These are phyloP conservation scores for Schizothorax lantsangensis DNA, from an alignment of 2,797 vertebrate genomes.

Conservation along the genomic window DNA sequence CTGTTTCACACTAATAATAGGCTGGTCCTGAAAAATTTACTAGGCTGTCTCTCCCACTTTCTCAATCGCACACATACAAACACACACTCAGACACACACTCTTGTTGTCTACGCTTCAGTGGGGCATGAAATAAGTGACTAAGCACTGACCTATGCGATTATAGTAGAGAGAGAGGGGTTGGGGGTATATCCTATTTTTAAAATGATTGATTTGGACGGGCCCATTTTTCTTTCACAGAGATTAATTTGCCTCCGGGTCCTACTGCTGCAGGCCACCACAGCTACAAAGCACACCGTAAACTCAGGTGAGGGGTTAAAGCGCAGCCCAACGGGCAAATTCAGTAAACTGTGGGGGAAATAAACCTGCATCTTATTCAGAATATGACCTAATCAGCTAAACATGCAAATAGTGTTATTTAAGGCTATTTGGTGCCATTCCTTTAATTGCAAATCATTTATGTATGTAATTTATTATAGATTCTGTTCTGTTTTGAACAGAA, in stretches of 20 bases:
- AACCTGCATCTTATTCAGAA: neutral
- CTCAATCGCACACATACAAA: constrained; percentile 20
- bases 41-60: constrained; percentile 40
- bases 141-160: constrained; percentile 51
- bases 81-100: constrained; percentile 40
- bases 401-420: neutral
- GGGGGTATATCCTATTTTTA: constrained; percentile 50
- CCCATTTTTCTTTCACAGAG: constrained; percentile 58
- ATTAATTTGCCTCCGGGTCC: constrained; percentile 57
- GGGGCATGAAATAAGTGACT: constrained; percentile 52
- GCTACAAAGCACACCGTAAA: constrained; percentile 24
- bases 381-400: neutral
- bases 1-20: constrained; percentile 51
- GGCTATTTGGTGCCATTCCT: no score
- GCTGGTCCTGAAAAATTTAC: constrained; percentile 45
- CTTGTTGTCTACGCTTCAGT: constrained; percentile 52
- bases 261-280: constrained; percentile 17
- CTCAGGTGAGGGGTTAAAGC: constrained; percentile 1
- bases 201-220: constrained; percentile 63
- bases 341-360: neutral
- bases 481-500: neutral
- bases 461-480: neutral
- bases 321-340: neutral
- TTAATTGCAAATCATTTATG: neutral
- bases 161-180: constrained; percentile 25